Evolutionary conservation across 37 sponge, comb jelly and placozoan species (phyloP).

Genomic region (Ephydatia muelleri): DNA sequence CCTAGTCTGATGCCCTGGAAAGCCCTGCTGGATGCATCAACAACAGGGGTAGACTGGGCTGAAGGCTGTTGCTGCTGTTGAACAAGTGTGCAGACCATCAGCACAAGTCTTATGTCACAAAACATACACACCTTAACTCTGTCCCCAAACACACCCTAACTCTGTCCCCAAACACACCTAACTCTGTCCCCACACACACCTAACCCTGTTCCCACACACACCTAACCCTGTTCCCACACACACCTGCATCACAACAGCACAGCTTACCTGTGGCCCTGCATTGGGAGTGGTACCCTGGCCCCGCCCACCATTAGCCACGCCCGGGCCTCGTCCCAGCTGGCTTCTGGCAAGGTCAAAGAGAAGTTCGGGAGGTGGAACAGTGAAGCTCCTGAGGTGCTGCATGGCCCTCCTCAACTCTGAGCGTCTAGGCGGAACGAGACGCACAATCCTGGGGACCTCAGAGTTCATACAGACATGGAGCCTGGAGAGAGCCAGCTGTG

Average conservation of each 20-base stretch:
- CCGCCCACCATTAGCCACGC: background rate
- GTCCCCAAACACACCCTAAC: too few relatives aligned
- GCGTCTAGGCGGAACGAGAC: constrained; percentile 10
- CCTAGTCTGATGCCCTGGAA: background rate
- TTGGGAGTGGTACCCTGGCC: background rate
- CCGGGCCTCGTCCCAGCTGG: background rate
- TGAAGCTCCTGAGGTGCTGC: constrained; percentile 15
- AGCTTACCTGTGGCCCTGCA: background rate
- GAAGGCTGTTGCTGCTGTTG: background rate
- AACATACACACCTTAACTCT: too few relatives aligned
- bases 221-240: too few relatives aligned
- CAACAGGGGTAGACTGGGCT: background rate
- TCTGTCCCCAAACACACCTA: too few relatives aligned
- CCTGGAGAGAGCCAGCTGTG: constrained; percentile 22
- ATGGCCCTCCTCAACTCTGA: constrained; percentile 43
- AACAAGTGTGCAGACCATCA: too few relatives aligned
- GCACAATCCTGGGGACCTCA: constrained; percentile 12
- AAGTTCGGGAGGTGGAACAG: background rate
- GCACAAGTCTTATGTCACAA: too few relatives aligned
- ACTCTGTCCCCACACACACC: too few relatives aligned
- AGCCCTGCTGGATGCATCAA: background rate
- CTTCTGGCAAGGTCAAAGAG: background rate
- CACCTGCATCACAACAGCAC: too few relatives aligned
- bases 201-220: too few relatives aligned
- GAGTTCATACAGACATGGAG: constrained; percentile 29